Evolutionary conservation across 2,797 vertebrate genomes (phyloP).

Genomic region (Numenius phaeopus): DNA sequence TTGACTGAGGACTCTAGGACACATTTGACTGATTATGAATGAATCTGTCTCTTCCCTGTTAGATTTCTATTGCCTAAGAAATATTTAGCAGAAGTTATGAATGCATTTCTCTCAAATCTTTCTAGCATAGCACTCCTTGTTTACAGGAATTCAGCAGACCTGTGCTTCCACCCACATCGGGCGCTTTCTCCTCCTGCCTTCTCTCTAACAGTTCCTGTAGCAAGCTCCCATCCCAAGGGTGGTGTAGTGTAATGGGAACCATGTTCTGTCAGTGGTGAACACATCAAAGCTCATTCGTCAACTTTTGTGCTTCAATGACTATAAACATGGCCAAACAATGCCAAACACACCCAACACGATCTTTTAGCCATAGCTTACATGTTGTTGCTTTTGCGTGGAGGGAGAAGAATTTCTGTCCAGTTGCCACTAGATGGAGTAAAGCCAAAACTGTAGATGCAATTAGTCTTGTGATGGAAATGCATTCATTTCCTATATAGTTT

Average conservation of each 20-base stretch:
- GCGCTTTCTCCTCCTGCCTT: neutral
- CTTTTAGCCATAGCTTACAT: neutral
- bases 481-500: neutral
- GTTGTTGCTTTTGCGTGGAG: accelerated
- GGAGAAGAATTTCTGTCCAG: neutral
- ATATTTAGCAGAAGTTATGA: neutral
- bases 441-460: slow-evolving; percentile 40
- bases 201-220: neutral
- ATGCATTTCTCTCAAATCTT: neutral
- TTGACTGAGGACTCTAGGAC: neutral
- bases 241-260: neutral
- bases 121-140: neutral
- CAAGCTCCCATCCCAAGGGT: neutral
- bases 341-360: neutral
- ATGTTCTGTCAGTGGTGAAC: neutral
- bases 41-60: neutral
- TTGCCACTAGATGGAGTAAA: slow-evolving; percentile 75
- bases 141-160: neutral
- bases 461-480: neutral
- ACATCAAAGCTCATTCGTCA: neutral
- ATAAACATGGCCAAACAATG: neutral
- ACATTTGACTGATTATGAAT: neutral
- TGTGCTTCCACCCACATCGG: neutral
- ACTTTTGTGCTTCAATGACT: neutral
- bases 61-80: neutral